phyloP scores from a whole-genome alignment of 2,888 invertebrate genomes.

The Ptilodon capucinus region DNA sequence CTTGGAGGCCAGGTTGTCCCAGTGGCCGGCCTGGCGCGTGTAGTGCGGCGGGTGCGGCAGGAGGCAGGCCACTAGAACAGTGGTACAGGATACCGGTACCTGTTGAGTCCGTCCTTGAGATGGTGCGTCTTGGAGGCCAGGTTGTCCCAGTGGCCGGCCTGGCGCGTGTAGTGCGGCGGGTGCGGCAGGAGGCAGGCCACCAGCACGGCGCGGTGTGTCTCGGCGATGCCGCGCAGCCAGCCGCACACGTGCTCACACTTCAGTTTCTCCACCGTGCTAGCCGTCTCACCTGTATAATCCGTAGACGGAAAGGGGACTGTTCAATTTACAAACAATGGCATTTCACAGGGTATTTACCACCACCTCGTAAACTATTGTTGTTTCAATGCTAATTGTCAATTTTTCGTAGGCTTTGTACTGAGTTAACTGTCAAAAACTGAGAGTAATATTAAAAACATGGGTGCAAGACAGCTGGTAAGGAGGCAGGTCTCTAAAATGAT shows the following conservation, averaged over 20 bases:
- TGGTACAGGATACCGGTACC: conserved; percentile 38
- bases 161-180: conserved; percentile 96
- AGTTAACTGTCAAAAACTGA: too few species aligned
- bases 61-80: conserved; percentile 81
- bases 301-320: neutral
- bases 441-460: too few species aligned
- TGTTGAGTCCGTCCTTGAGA: conserved; percentile 96
- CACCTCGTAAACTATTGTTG: too few species aligned
- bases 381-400: too few species aligned
- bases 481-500: too few species aligned
- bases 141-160: conserved; percentile 98
- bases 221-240: conserved; percentile 93
- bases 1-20: conserved; percentile 93
- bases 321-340: too few species aligned
- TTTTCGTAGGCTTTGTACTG: too few species aligned
- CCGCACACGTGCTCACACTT: conserved; percentile 96
- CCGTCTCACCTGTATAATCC: conserved; percentile 84
- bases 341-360: too few species aligned
- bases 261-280: conserved; percentile 94
- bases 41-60: conserved; percentile 98
- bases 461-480: too few species aligned
- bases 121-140: conserved; percentile 94
- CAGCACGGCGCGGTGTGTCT: conserved; percentile 93
- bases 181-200: conserved; percentile 97
- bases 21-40: conserved; percentile 97